Evolutionary conservation across 2,797 vertebrate genomes (phyloP).

Genomic region (Pseudocheirus occidentalis): DNA sequence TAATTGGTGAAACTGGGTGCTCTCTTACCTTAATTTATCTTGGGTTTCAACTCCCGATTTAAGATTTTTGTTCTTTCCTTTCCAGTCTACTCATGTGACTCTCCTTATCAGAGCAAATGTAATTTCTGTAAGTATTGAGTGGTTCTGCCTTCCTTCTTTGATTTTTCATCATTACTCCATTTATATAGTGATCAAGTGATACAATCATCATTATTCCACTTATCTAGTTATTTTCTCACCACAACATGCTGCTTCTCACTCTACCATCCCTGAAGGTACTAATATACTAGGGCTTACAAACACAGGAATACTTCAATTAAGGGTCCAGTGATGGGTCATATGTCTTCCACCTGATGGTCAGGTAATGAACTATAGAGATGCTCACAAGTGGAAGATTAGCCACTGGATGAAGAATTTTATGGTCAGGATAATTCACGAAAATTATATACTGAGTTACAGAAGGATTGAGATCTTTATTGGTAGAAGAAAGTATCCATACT

Average conservation of each 20-base stretch:
- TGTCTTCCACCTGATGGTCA: background rate
- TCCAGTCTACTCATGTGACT: background rate
- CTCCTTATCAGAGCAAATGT: background rate
- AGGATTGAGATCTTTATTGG: background rate
- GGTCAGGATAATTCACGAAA: background rate
- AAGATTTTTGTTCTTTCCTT: background rate
- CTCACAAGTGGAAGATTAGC: background rate
- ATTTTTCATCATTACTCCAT: background rate
- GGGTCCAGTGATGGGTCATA: background rate
- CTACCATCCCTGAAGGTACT: background rate
- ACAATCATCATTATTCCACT: too few species aligned
- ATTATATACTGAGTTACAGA: background rate
- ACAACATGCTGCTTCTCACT: background rate
- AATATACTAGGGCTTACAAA: background rate
- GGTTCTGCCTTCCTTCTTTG: background rate
- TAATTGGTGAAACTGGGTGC: background rate
- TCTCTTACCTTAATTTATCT: background rate
- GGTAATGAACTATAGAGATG: background rate
- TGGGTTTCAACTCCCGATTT: background rate
- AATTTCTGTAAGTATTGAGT: background rate
- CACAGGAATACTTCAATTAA: background rate
- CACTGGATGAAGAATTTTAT: background rate
- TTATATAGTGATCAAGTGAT: background rate
- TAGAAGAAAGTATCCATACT: background rate
- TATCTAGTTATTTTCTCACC: background rate